Percentiles rank a stretch among this genome's conserved stretches.
These are phyloP conservation scores for Leptocoma aspasia DNA, from an alignment of 2,113 vertebrate genomes.

Conservation along the genomic window DNA sequence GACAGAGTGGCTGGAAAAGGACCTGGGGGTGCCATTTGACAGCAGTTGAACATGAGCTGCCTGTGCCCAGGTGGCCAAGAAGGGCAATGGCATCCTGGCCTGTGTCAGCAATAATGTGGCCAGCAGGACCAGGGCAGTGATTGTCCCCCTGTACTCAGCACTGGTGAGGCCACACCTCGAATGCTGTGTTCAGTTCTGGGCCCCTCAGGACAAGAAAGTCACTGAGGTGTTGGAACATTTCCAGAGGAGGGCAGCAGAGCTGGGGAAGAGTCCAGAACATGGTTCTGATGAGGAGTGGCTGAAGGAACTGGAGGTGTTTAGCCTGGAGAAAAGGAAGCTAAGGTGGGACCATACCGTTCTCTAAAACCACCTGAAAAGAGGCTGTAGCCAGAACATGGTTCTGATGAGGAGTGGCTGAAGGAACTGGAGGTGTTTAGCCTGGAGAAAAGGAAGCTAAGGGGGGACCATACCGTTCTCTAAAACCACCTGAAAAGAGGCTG, in stretches of 20 bases:
- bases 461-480: rapidly evolving
- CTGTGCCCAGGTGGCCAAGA: neutral
- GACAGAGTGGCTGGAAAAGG: neutral
- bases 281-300: neutral
- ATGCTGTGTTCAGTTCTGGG: neutral
- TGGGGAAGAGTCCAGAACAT: neutral
- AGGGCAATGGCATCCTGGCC: neutral
- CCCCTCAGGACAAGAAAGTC: neutral
- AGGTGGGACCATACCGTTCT: rapidly evolving
- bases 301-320: neutral
- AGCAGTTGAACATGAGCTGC: neutral
- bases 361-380: neutral
- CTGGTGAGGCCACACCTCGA: neutral
- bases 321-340: neutral
- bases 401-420: neutral
- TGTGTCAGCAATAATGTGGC: neutral
- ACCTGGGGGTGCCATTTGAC: neutral
- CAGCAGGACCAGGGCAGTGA: neutral
- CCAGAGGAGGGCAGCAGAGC: neutral
- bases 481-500: neutral
- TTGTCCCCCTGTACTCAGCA: neutral
- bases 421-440: neutral
- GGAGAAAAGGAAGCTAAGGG: neutral
- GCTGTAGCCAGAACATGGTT: neutral
- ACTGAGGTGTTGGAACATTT: rapidly evolving